These are phyloP conservation scores for Lasioglossum baleicum DNA, from an alignment of 1,140 invertebrate genomes.

Conservation along the genomic window DNA sequence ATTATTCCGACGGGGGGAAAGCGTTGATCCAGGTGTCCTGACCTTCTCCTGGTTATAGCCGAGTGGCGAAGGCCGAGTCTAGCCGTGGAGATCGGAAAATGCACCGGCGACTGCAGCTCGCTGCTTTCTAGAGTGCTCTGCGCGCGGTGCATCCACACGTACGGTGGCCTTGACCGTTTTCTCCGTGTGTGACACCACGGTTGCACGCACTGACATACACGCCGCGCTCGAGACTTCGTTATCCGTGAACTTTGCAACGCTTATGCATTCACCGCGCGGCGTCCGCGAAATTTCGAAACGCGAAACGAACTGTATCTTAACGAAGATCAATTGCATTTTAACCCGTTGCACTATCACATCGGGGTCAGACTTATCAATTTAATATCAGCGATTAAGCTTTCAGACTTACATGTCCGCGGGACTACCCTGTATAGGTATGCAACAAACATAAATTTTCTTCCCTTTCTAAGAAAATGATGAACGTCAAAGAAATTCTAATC, in stretches of 20 bases:
- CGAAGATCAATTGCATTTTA: too few relatives aligned
- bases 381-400: too few relatives aligned
- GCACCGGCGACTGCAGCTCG: slow-evolving; percentile 10
- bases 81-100: slow-evolving; percentile 44
- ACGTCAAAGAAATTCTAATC: too few relatives aligned
- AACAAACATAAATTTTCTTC: too few relatives aligned
- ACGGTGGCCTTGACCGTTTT: slow-evolving; percentile 66
- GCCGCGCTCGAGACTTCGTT: neutral
- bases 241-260: too few relatives aligned
- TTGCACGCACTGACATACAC: slow-evolving; percentile 18
- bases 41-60: neutral
- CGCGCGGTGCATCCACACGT: slow-evolving; percentile 31
- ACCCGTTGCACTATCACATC: too few relatives aligned
- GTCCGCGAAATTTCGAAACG: neutral
- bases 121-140: slow-evolving; percentile 36
- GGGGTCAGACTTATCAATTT: too few relatives aligned
- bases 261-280: too few relatives aligned
- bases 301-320: neutral
- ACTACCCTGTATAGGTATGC: too few relatives aligned
- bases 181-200: slow-evolving; percentile 39
- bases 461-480: too few relatives aligned
- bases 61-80: slow-evolving; percentile 36
- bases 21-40: neutral
- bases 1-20: neutral
- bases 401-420: too few relatives aligned